phyloP scores from a whole-genome alignment of 2,888 invertebrate genomes.

The Pammene fasciana region DNA sequence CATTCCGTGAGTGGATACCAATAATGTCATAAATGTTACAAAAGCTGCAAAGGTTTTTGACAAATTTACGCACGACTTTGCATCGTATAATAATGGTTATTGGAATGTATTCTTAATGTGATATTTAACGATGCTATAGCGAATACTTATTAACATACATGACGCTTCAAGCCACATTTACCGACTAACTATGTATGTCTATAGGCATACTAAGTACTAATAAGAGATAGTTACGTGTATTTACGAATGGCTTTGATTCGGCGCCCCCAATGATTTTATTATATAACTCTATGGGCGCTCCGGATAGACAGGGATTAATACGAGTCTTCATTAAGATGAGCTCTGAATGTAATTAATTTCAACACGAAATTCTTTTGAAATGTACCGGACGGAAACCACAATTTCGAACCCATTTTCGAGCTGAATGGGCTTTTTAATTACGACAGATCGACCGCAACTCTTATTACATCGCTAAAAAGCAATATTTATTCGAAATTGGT shows the following conservation, averaged over 20 bases:
- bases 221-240: not conserved
- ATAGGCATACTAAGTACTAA: not conserved
- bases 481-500: constrained; percentile 65
- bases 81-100: not conserved
- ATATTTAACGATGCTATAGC: not conserved
- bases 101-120: not conserved
- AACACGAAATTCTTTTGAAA: constrained; percentile 26
- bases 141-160: not conserved
- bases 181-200: no score
- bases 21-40: constrained; percentile 1
- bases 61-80: not conserved
- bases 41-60: not conserved
- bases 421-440: constrained; percentile 65
- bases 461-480: constrained; percentile 58
- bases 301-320: not conserved
- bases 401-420: constrained; percentile 45
- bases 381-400: constrained; percentile 44
- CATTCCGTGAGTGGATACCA: constrained; percentile 11
- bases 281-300: no score
- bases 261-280: no score
- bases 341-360: constrained; percentile 14
- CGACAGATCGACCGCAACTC: constrained; percentile 55
- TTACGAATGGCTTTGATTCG: constrained; percentile 1
- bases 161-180: not conserved
- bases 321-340: constrained; percentile 11